Base-by-base conservation (phyloP, 2,797 vertebrate genomes). In the Gouania willdenowi region DNA sequence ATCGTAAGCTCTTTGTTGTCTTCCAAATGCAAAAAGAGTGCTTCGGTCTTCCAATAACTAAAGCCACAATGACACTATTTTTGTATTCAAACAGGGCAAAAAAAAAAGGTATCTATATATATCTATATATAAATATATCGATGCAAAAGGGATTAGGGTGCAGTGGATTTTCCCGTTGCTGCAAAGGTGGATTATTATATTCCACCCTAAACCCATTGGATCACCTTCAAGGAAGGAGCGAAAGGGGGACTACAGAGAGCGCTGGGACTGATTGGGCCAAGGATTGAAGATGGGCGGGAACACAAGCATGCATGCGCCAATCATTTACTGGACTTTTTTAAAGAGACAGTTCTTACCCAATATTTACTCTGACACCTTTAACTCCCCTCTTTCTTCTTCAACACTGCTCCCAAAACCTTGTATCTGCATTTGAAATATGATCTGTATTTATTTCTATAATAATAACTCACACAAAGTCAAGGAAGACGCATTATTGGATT, bases 371-470 rank as follows among this genome's bases (percentile, higher is more conserved):
- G 66, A 71, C 63, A 65, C 67, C 68, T 55, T 64, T 48, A 71
- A 52, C 27, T 67, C 13, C 13, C 26, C 46, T 10, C 16, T 44
- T 23, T 23, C 39, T 29, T 37, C 72, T 25, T 47, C 59, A 23
- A 75, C 62, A 52, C 65, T 69, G 68, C 68, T 58, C 63, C 58
- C 58, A 44, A 28, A 78, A 66, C 64, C 77, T 66, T 81, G 73
- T 75, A 79, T 84, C 82, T 87, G 86, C 86, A 83, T 90, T 89
- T 89, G 83, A 83, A 85, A 88, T 82, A 86, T 86, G 85, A 89
- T 79, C 82, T 86, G 82, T 88, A 88, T 87, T 85, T 86, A 88
- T 90, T 88, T 91, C 74, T 88, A 88, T 88, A 77, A 83, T 88
- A 77, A 83, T 83, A 87, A 79, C 80, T 82, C 85, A 87, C 80